These are phyloP conservation scores for Epizoanthus scotinus DNA, from an alignment of 92 coral and sea anemone species.

Conservation along the genomic window DNA sequence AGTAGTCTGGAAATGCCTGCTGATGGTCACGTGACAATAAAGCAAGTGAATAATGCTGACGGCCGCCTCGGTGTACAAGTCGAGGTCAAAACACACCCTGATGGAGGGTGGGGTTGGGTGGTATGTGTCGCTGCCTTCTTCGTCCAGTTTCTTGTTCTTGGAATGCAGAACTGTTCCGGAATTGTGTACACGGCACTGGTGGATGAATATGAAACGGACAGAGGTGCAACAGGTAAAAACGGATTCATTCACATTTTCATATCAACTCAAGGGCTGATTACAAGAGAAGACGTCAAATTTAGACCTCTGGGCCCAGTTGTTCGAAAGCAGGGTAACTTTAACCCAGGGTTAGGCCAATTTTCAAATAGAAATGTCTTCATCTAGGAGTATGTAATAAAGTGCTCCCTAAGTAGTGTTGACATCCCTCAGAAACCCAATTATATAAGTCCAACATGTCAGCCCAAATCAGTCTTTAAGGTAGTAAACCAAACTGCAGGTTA, in stretches of 20 bases:
- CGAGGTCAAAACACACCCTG: slow-evolving; percentile 64
- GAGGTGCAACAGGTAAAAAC: slow-evolving; percentile 82
- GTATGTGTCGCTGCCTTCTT: slow-evolving; percentile 89
- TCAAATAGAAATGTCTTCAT: too few species aligned
- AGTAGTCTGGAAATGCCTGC: slow-evolving; percentile 16
- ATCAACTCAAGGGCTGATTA: not conserved
- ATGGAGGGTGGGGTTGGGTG: slow-evolving; percentile 94
- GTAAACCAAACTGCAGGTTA: too few species aligned
- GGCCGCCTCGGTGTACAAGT: slow-evolving; percentile 30
- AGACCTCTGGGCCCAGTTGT: too few species aligned
- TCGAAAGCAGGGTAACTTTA: too few species aligned
- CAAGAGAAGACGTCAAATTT: too few species aligned
- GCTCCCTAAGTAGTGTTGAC: too few species aligned
- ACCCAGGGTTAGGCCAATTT: too few species aligned
- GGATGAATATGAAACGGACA: slow-evolving; percentile 60
- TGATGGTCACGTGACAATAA: slow-evolving; percentile 21
- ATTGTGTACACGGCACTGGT: slow-evolving; percentile 88
- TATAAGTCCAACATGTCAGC: too few species aligned
- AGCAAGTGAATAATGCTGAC: not conserved
- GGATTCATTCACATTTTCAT: not conserved
- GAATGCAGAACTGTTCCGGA: slow-evolving; percentile 86
- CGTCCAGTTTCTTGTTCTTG: slow-evolving; percentile 81
- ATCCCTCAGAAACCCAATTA: too few species aligned
- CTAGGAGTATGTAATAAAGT: too few species aligned
- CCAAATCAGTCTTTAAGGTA: too few species aligned